phyloP scores from a whole-genome alignment of 1,140 invertebrate genomes.

The Holcopasites calliopsidis region DNA sequence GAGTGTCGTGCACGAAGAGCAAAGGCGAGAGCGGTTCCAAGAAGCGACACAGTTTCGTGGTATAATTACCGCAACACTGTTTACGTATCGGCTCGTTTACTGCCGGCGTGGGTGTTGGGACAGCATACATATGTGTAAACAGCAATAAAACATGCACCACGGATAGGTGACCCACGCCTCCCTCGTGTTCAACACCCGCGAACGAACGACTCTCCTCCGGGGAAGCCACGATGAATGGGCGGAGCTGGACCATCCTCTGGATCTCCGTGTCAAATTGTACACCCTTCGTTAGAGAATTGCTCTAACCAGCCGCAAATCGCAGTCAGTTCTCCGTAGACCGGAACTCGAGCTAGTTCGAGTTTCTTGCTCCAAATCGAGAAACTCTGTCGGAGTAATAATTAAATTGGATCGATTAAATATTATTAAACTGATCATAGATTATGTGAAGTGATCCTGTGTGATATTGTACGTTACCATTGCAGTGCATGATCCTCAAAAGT shows the following conservation, averaged over 20 bases:
- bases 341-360: neutral
- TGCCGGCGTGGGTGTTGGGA: conserved; percentile 66
- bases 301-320: conserved; percentile 17
- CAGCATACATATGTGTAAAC: conserved; percentile 73
- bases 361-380: neutral
- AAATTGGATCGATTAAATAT: neutral
- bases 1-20: conserved; percentile 26
- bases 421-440: neutral
- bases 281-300: conserved; percentile 59
- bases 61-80: conserved; percentile 70
- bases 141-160: conserved; percentile 68
- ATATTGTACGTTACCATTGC: no score
- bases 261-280: conserved; percentile 62
- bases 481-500: no score
- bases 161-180: conserved; percentile 61
- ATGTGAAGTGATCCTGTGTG: neutral
- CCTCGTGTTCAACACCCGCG: conserved; percentile 23
- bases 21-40: conserved; percentile 56
- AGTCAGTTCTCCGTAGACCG: conserved; percentile 8
- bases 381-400: no score
- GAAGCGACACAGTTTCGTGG: conserved; percentile 57
- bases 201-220: conserved; percentile 53
- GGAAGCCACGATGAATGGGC: conserved; percentile 55
- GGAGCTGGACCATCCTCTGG: conserved; percentile 54
- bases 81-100: conserved; percentile 68